Evolutionary conservation across 2,888 invertebrate genomes (phyloP).

Genomic region (Brenthis ino): DNA sequence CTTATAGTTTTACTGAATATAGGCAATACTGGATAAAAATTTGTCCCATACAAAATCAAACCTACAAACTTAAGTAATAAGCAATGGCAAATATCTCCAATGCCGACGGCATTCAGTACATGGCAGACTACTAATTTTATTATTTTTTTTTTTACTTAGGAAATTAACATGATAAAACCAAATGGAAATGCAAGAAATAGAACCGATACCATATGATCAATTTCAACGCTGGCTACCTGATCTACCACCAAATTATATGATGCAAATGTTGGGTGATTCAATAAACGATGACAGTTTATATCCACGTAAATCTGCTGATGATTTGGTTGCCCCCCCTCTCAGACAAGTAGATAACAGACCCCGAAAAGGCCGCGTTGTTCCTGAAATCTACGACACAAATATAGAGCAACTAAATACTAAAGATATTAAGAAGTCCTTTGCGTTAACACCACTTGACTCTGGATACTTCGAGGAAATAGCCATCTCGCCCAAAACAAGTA

Average conservation of each 20-base stretch:
- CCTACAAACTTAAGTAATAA: too few relatives aligned
- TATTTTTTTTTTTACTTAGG: conserved; percentile 12
- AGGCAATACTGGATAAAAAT: too few relatives aligned
- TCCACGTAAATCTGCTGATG: too few relatives aligned
- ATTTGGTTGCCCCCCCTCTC: not conserved
- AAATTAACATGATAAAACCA: conserved; percentile 31
- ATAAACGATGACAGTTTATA: not conserved
- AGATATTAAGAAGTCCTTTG: conserved; percentile 19
- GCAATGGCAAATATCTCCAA: too few relatives aligned
- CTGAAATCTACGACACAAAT: not conserved
- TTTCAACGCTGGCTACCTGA: conserved; percentile 23
- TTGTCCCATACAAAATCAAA: too few relatives aligned
- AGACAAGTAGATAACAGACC: not conserved
- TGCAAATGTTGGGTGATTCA: conserved; percentile 1
- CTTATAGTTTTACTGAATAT: too few relatives aligned
- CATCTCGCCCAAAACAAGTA: conserved; percentile 11
- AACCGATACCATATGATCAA: conserved; percentile 13
- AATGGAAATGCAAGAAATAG: conserved; percentile 17
- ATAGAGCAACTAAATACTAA: not conserved
- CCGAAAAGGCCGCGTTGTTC: not conserved
- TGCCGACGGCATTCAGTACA: not conserved
- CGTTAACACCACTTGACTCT: conserved; percentile 29
- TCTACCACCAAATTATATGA: conserved; percentile 16
- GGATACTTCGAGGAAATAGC: conserved; percentile 21
- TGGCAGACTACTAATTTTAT: too few relatives aligned